A percentile compares a stretch with the other conserved stretches of the same genome.
phyloP scores from a whole-genome alignment of 53 echinoderm and acorn worm species.

The Luidia sarsii region DNA sequence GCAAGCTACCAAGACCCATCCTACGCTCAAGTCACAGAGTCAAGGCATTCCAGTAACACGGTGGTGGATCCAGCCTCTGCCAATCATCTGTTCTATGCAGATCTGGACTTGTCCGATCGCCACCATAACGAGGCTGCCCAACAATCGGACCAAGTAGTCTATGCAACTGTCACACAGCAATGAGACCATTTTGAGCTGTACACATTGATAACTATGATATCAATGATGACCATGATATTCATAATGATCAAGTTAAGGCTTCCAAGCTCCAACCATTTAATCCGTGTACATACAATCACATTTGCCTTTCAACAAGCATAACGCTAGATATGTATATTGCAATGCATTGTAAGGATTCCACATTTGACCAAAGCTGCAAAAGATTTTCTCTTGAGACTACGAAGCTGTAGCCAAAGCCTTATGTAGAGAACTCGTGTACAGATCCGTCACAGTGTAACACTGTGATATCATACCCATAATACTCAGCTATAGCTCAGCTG shows the following conservation, averaged over 20 bases:
- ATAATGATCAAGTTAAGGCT: not conserved
- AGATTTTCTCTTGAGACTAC: too few relatives aligned
- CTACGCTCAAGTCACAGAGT: not conserved
- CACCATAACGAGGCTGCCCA: not conserved
- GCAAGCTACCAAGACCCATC: not conserved
- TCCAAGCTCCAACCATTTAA: not conserved
- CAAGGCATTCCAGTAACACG: not conserved
- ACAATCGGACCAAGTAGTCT: not conserved
- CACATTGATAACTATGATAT: not conserved
- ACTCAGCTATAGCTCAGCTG: too few relatives aligned
- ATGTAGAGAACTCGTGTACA: too few relatives aligned
- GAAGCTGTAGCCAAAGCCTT: too few relatives aligned
- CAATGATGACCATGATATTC: not conserved
- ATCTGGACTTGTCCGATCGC: slow-evolving; percentile 13
- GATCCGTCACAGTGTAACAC: too few relatives aligned
- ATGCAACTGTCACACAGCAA: not conserved
- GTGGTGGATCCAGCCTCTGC: not conserved
- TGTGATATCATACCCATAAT: too few relatives aligned
- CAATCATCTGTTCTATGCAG: slow-evolving; percentile 18
- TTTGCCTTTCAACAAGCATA: too few relatives aligned
- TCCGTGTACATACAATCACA: too few relatives aligned
- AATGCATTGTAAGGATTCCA: too few relatives aligned
- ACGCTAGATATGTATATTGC: too few relatives aligned
- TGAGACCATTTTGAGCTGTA: not conserved
- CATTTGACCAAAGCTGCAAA: too few relatives aligned